phyloP scores from a whole-genome alignment of 2,113 vertebrate species.

The Rhodinocichla rosea region DNA sequence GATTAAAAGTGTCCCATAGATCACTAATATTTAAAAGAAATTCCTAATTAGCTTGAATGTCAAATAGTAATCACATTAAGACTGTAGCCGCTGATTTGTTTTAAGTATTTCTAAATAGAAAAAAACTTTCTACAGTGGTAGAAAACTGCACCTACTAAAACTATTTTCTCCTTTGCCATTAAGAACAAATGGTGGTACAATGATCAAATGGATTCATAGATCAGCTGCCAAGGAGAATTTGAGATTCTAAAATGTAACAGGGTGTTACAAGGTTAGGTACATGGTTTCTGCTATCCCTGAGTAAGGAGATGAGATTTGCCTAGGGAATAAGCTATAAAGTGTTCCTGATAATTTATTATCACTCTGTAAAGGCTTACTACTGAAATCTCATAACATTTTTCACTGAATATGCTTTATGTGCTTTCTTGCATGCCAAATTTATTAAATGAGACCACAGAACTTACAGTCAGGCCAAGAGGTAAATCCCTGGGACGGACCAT shows the following conservation, averaged over 20 bases:
- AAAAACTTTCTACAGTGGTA: neutral
- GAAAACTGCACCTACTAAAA: neutral
- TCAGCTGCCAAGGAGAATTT: neutral
- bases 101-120: neutral
- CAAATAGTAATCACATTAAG: neutral
- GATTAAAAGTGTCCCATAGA: neutral
- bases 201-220: neutral
- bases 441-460: neutral
- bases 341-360: neutral
- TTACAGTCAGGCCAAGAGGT: neutral
- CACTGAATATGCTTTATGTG: neutral
- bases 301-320: neutral
- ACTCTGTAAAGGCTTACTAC: neutral
- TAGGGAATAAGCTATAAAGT: neutral
- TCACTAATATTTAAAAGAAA: neutral
- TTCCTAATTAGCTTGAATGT: neutral
- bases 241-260: neutral
- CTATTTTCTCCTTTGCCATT: neutral
- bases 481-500: neutral
- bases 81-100: neutral
- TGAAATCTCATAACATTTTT: neutral
- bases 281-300: neutral
- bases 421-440: neutral
- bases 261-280: neutral
- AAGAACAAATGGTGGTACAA: neutral